Conservation (phyloP, 2,113 vertebrate genomes). For the Holacanthus passer region DNA sequence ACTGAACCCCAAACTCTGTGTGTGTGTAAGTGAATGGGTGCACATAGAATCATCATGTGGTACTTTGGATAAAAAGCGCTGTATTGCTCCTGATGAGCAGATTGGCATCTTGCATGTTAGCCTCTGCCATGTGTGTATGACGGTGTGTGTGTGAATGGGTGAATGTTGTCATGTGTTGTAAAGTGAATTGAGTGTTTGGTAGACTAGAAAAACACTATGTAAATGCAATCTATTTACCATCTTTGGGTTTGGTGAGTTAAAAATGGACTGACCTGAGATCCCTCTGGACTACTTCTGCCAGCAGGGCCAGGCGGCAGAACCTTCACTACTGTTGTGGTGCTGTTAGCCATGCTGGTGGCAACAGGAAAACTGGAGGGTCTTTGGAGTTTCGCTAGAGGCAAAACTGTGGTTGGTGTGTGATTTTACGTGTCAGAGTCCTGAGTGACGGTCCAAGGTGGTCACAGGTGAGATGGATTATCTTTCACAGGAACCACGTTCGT, state of each 20-base stretch:
- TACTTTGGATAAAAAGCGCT: no score
- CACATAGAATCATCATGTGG: no score
- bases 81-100: no score
- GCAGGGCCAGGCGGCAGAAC: conserved; percentile 80
- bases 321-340: conserved; percentile 88
- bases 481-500: conserved; percentile 27
- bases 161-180: no score
- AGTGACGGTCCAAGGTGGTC: conserved; percentile 9
- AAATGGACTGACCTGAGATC: conserved; percentile 88
- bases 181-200: no score
- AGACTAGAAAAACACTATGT: no score
- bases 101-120: no score
- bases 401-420: conserved; percentile 42
- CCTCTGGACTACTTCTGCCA: conserved; percentile 93
- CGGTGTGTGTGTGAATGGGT: no score
- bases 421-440: neutral
- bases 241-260: neutral
- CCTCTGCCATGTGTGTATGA: no score
- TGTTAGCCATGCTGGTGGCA: conserved; percentile 93
- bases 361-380: conserved; percentile 84
- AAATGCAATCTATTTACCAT: no score
- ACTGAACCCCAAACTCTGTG: no score
- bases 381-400: conserved; percentile 80
- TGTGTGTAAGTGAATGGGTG: no score
- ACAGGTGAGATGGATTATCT: conserved; percentile 27